These are phyloP conservation scores for Gymnocheta viridis DNA, from an alignment of 2,888 invertebrate genomes.

Conservation along the genomic window DNA sequence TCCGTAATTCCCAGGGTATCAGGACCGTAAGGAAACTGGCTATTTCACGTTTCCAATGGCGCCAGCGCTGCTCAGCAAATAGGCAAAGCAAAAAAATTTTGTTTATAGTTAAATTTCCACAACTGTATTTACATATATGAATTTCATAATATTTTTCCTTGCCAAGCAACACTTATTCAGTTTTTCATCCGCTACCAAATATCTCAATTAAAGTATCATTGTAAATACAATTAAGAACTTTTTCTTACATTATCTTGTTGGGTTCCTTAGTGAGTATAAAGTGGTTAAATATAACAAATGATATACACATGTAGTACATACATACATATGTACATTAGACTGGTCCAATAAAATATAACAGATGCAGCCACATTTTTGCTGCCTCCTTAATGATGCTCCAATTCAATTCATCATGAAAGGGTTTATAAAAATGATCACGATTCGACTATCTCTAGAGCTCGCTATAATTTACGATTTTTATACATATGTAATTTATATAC, in stretches of 20 bases:
- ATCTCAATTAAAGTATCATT: slow-evolving; percentile 43
- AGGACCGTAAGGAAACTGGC: slow-evolving; percentile 93
- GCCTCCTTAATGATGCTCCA: too few relatives aligned
- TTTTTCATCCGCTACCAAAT: not conserved
- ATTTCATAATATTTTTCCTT: too few relatives aligned
- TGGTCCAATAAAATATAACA: too few relatives aligned
- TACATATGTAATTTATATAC: too few relatives aligned
- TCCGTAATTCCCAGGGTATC: slow-evolving; percentile 97
- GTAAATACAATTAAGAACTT: slow-evolving; percentile 30
- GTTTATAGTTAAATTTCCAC: too few relatives aligned
- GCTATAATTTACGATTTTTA: too few relatives aligned
- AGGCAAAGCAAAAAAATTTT: not conserved
- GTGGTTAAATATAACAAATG: not conserved
- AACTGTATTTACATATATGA: not conserved
- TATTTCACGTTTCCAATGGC: slow-evolving; percentile 91
- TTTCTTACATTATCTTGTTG: not conserved
- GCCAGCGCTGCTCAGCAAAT: slow-evolving; percentile 87
- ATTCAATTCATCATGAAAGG: too few relatives aligned
- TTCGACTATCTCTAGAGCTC: too few relatives aligned
- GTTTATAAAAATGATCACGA: too few relatives aligned
- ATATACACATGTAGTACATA: too few relatives aligned
- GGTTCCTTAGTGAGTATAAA: not conserved
- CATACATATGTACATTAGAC: too few relatives aligned
- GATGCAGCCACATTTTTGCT: too few relatives aligned
- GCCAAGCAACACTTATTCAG: not conserved